phyloP scores from a whole-genome alignment of 2,113 vertebrate genomes.

The Calyptomena viridis region DNA sequence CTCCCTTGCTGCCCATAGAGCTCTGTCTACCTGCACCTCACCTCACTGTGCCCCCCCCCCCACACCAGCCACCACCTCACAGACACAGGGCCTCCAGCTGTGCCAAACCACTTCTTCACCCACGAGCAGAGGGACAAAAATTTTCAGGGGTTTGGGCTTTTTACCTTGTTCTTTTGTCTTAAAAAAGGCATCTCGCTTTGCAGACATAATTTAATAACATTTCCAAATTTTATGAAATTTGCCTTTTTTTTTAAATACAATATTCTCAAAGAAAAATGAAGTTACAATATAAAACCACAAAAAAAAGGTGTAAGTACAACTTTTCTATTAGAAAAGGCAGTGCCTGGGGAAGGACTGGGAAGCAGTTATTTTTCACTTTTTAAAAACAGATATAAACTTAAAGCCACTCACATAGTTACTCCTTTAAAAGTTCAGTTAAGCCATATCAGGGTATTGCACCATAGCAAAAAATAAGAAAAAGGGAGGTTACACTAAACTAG shows the following conservation, averaged over 20 bases:
- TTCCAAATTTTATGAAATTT: slow-evolving; percentile 48
- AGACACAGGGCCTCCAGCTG: not conserved
- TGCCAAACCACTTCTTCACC: accelerated
- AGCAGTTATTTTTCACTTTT: not conserved
- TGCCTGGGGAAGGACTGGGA: not conserved
- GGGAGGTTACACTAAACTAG: not conserved
- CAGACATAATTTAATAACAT: slow-evolving; percentile 13
- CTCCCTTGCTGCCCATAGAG: not conserved
- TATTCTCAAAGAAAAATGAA: slow-evolving; percentile 24
- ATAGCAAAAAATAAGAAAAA: not conserved
- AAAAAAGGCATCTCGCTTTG: not conserved
- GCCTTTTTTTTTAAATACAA: slow-evolving; percentile 46
- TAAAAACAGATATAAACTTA: not conserved
- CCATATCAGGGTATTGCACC: not conserved
- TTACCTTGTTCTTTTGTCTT: not conserved
- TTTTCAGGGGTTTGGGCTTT: not conserved
- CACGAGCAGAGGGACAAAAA: accelerated
- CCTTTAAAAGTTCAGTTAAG: not conserved
- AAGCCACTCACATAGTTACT: slow-evolving; percentile 28
- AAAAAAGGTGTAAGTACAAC: not conserved
- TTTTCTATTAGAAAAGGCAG: slow-evolving; percentile 36
- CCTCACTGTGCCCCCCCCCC: accelerated
- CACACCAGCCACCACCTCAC: not conserved
- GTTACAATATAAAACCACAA: slow-evolving; percentile 61
- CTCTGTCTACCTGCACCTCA: not conserved